Evolutionary conservation across 2,888 invertebrate species (phyloP).

Genomic region (Torymus auratus): DNA sequence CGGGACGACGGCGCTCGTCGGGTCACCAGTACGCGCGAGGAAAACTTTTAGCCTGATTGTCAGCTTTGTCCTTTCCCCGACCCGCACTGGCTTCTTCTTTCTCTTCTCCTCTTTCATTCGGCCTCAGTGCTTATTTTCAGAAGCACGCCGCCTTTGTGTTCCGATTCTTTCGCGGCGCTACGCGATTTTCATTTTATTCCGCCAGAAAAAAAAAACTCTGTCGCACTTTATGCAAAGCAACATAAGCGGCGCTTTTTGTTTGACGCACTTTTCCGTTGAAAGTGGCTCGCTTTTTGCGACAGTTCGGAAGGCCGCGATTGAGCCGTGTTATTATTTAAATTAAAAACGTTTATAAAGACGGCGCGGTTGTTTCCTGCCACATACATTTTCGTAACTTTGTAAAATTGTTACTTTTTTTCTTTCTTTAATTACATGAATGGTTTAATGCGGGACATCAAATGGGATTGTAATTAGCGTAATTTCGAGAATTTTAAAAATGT

Average conservation of each 20-base stretch:
- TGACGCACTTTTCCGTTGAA: constrained; percentile 3
- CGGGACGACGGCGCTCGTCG: neutral
- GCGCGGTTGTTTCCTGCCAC: no score
- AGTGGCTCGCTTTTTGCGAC: neutral
- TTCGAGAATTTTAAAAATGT: no score
- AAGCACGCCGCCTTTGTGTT: constrained; percentile 18
- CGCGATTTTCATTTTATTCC: constrained; percentile 14
- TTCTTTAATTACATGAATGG: no score
- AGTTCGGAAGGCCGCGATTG: constrained; percentile 1
- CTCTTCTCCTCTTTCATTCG: neutral
- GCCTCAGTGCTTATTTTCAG: constrained; percentile 3
- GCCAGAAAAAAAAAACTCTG: no score
- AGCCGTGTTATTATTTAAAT: constrained; percentile 30
- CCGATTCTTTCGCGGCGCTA: neutral
- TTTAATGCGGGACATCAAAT: no score
- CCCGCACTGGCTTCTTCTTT: no score
- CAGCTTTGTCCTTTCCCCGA: neutral
- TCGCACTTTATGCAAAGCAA: neutral
- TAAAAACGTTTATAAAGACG: constrained; percentile 21
- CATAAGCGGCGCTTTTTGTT: neutral
- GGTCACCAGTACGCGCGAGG: constrained; percentile 7
- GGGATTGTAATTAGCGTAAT: no score
- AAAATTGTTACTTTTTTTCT: no score
- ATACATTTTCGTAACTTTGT: no score
- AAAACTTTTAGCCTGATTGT: constrained; percentile 41